Percentiles rank a stretch among this genome's conserved stretches.
Evolutionary conservation across 1,140 invertebrate genomes (phyloP).

Genomic region (Maniola jurtina): DNA sequence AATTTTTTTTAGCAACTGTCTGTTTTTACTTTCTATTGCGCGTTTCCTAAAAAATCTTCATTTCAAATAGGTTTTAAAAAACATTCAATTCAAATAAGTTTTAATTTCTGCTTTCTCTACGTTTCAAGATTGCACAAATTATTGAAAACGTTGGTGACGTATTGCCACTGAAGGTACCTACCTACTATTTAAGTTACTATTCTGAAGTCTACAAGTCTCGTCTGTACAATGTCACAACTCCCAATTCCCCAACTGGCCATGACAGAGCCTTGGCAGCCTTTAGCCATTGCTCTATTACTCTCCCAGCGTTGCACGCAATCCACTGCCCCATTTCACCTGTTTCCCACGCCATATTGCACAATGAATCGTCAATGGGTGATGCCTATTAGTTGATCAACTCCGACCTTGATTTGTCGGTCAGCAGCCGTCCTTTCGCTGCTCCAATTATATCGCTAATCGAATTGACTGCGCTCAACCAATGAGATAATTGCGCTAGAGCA

Average conservation of each 20-base stretch:
- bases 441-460: constrained; percentile 70
- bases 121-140: no score
- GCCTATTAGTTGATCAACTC: constrained; percentile 22
- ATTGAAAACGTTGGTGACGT: no score
- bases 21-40: no score
- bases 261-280: constrained; percentile 16
- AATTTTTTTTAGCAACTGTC: no score
- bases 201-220: background rate
- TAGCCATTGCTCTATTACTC: background rate
- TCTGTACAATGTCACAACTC: background rate
- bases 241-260: constrained; percentile 13
- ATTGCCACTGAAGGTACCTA: no score
- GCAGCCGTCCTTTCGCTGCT: constrained; percentile 55
- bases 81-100: no score
- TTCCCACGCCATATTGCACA: background rate
- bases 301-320: constrained; percentile 4
- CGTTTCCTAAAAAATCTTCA: no score
- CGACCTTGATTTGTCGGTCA: constrained; percentile 41
- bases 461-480: constrained; percentile 66
- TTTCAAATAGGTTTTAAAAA: no score
- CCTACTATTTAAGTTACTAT: background rate
- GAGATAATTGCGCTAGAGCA: constrained; percentile 70
- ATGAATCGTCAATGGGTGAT: constrained; percentile 26
- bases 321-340: constrained; percentile 15
- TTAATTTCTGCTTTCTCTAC: no score